Conservation (phyloP, 2,888 invertebrate genomes). For the Meloe dianella region DNA sequence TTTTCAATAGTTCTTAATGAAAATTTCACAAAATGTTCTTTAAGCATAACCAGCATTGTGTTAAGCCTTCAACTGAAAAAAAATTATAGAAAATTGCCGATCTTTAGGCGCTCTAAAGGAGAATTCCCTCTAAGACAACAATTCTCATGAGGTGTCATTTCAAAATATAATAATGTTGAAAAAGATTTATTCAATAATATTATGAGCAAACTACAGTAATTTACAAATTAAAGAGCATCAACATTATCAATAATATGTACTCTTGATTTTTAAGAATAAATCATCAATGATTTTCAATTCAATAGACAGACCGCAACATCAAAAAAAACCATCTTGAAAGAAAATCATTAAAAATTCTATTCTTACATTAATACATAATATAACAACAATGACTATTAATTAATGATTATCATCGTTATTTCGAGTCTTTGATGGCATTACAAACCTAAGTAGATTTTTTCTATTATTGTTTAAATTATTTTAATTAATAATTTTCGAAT, state of each 20-base stretch:
- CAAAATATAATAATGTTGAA: slow-evolving; percentile 45
- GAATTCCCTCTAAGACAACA: no score
- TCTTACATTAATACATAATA: slow-evolving; percentile 38
- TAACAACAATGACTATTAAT: slow-evolving; percentile 52
- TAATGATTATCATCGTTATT: slow-evolving; percentile 59
- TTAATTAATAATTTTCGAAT: slow-evolving; percentile 5
- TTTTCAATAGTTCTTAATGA: no score
- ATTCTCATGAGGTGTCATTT: no score
- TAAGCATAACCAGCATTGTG: no score
- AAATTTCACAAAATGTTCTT: no score
- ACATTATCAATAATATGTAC: slow-evolving; percentile 51
- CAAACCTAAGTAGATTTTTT: slow-evolving; percentile 5
- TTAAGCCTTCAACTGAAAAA: no score
- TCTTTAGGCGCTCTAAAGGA: no score
- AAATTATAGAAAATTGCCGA: no score
- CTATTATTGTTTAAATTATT: slow-evolving; percentile 13
- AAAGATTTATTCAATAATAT: slow-evolving; percentile 50
- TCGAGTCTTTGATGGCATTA: slow-evolving; percentile 30
- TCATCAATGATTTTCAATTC: slow-evolving; percentile 11
- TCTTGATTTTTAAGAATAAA: slow-evolving; percentile 45
- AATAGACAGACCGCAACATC: neutral
- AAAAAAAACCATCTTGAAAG: neutral
- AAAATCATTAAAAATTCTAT: neutral
- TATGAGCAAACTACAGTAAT: slow-evolving; percentile 49
- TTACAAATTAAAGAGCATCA: slow-evolving; percentile 52